Conservation (phyloP, 2,113 vertebrate genomes). For the Seriola dumerili region DNA sequence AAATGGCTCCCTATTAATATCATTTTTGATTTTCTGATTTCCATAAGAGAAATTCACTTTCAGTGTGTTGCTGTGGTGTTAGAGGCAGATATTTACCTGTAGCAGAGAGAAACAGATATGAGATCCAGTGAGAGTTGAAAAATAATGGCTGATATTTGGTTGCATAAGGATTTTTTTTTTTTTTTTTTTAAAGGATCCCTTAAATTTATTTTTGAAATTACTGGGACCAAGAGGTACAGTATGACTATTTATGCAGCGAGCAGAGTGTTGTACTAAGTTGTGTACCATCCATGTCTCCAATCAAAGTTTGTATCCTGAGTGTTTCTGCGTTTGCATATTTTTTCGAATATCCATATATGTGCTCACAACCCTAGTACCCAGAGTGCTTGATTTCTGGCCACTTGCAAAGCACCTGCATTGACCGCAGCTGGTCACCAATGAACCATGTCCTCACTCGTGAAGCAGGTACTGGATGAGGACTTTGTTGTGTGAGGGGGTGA, state of each 20-base stretch:
- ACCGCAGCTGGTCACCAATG: not conserved
- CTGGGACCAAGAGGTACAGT: no score
- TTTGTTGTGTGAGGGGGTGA: not conserved
- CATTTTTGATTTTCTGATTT: not conserved
- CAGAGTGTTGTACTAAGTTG: no score
- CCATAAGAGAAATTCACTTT: not conserved
- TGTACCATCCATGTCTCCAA: no score
- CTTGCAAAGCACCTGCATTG: not conserved
- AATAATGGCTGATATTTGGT: no score
- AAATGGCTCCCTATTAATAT: slow-evolving; percentile 5
- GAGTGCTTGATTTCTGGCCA: not conserved
- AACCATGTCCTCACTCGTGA: not conserved
- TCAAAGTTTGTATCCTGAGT: no score
- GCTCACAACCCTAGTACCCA: no score
- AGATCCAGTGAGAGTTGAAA: no score
- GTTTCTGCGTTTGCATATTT: no score
- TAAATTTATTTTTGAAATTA: no score
- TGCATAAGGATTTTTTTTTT: no score
- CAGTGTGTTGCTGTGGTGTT: not conserved
- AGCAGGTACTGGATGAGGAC: not conserved
- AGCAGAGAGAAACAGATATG: no score
- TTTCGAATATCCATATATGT: not conserved
- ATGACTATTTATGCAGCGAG: not conserved
- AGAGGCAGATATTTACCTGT: not conserved
- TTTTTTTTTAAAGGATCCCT: no score